phyloP scores from a whole-genome alignment of 2,113 vertebrate species.

The Cephalophus harveyi region DNA sequence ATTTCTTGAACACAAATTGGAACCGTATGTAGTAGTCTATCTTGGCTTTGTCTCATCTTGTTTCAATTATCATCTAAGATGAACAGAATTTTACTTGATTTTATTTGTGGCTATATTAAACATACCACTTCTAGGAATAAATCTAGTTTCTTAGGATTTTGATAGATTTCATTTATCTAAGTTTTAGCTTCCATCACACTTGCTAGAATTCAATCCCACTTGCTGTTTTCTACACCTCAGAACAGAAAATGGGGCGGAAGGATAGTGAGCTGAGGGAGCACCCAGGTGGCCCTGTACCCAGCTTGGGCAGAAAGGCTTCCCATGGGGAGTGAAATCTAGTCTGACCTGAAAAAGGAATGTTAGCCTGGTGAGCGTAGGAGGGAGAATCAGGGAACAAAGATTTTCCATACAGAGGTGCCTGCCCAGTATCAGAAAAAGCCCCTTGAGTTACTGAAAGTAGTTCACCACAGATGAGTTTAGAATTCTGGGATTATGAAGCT shows the following conservation, averaged over 20 bases:
- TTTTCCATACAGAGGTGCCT: background rate
- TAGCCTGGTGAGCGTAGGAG: background rate
- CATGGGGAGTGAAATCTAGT: background rate
- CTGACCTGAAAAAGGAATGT: background rate
- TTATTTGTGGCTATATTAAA: background rate
- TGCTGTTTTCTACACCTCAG: background rate
- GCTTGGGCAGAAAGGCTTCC: background rate
- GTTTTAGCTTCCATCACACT: background rate
- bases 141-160: background rate
- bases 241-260: background rate
- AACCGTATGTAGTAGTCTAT: background rate
- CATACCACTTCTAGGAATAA: background rate
- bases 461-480: background rate
- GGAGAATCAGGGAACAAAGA: background rate
- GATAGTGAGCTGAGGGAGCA: background rate
- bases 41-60: background rate
- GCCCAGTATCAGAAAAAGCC: background rate
- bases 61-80: background rate
- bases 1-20: background rate
- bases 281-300: background rate
- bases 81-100: background rate
- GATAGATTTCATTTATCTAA: background rate
- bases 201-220: background rate
- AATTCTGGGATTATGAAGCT: background rate
- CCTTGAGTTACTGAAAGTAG: background rate